Percentiles rank a stretch among this genome's conserved stretches.
Conservation (phyloP, 30 jellyfish, hydroid and myxozoan species). For the Aurelia aurita region DNA sequence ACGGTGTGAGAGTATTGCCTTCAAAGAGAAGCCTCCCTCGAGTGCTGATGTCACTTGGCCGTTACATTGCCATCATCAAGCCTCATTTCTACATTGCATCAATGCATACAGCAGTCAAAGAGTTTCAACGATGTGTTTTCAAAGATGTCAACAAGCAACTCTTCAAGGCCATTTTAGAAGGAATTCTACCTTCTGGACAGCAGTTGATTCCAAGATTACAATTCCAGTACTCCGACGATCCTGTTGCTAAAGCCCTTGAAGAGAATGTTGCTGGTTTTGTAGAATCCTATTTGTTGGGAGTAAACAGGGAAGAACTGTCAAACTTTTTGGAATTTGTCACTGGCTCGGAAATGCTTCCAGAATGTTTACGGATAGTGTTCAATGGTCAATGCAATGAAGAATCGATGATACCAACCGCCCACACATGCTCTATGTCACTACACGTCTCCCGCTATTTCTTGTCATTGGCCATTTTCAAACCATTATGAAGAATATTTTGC, state of each 20-base stretch:
- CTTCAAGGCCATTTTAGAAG: no score
- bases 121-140: no score
- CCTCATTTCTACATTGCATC: neutral
- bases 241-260: no score
- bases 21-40: neutral
- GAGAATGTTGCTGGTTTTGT: no score
- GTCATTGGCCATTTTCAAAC: no score
- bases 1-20: neutral
- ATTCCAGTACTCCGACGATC: no score
- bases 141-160: no score
- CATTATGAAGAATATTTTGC: no score
- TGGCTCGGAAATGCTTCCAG: conserved; percentile 14
- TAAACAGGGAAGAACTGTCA: neutral
- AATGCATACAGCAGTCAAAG: neutral
- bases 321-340: conserved; percentile 2
- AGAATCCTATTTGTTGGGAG: no score
- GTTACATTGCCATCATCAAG: conserved; percentile 1
- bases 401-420: neutral
- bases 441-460: conserved; percentile 5
- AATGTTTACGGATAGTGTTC: neutral
- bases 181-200: no score
- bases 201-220: no score
- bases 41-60: neutral
- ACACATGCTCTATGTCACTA: conserved; percentile 10
- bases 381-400: conserved; percentile 15